Base-by-base conservation (phyloP, 2,888 invertebrate genomes). In the Ectemnius continuus region DNA sequence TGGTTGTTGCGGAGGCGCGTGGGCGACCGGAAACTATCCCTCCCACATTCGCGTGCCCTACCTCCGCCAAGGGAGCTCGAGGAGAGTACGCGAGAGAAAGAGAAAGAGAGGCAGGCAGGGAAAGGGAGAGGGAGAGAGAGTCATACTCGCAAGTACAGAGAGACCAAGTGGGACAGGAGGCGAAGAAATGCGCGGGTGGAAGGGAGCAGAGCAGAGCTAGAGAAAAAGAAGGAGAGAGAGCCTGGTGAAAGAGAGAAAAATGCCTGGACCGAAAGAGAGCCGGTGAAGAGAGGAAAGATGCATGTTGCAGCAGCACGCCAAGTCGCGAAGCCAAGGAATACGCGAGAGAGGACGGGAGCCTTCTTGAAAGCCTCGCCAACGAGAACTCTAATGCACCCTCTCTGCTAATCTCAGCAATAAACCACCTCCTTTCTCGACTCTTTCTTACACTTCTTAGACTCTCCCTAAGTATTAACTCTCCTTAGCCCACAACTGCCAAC, bases 1-100 rank as follows among this genome's bases (percentile, higher is more conserved):
- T 87, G 86, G 80, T 83, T 79, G 83, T 85, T 82, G 85, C 82
- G 82, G 75, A 82, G 81, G 78, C 78, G 85, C 85, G 88, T 88
- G 86, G 87, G 88, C 85, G 88, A 88, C 88, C 88, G 87, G 91
- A 92, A 91, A 92, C 91, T 92, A 92, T 92, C 92, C 93, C 92
- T 92, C 92, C 93, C 93, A 93, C 87, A 86, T 85, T 83, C 80
- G 81, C 82, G 82, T 85, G 83, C 83, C 85, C 86, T 85, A 82
- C 85, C 85, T 83, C 80, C 73, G 64, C 69, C 73, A 77, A 75
- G 76, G 76, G 73, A 77, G 77, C 67, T 66, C 72, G 73, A 52
- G 60, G 63, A 72, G 69, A 66, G 67, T 69, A 70, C 65, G 68
- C 23, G 23, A 1, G 65, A 62, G 62, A 58, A 46, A 60, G 67